Evolutionary conservation across 2,888 invertebrate genomes (phyloP).

Genomic region (Miltochrista miniata): DNA sequence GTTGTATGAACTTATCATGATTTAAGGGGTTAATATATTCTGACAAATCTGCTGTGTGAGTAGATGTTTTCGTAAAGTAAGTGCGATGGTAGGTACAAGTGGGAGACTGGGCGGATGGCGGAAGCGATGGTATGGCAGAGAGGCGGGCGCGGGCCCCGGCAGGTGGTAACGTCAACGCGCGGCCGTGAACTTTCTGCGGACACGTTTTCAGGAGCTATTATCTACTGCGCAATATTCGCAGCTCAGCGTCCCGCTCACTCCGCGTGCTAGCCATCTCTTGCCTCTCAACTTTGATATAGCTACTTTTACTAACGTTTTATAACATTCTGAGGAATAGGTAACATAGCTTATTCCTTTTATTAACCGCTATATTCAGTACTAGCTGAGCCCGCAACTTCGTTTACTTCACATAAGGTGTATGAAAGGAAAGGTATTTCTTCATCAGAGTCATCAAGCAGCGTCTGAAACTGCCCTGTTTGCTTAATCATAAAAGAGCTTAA

Average conservation of each 20-base stretch:
- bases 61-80: too few species aligned
- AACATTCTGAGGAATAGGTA: background rate
- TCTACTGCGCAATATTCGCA: conserved; percentile 75
- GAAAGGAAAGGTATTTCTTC: too few species aligned
- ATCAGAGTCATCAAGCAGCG: too few species aligned
- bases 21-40: background rate
- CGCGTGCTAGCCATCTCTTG: conserved; percentile 33
- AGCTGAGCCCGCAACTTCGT: too few species aligned
- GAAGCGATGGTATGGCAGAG: conserved; percentile 31
- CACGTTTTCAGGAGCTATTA: conserved; percentile 80
- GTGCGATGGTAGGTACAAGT: conserved; percentile 15
- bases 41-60: background rate
- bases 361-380: conserved; percentile 6
- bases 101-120: conserved; percentile 53
- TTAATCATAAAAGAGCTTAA: too few species aligned
- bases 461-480: too few species aligned
- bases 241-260: conserved; percentile 63
- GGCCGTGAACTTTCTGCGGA: conserved; percentile 84
- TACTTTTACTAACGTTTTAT: conserved; percentile 5
- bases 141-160: conserved; percentile 54
- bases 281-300: conserved; percentile 24
- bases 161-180: conserved; percentile 80
- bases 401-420: too few species aligned
- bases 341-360: conserved; percentile 8
- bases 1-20: background rate